A percentile compares a stretch with the other conserved stretches of the same genome.
Evolutionary conservation across 2,797 vertebrate genomes (phyloP).

Genomic region (Melanotaenia nigrans): DNA sequence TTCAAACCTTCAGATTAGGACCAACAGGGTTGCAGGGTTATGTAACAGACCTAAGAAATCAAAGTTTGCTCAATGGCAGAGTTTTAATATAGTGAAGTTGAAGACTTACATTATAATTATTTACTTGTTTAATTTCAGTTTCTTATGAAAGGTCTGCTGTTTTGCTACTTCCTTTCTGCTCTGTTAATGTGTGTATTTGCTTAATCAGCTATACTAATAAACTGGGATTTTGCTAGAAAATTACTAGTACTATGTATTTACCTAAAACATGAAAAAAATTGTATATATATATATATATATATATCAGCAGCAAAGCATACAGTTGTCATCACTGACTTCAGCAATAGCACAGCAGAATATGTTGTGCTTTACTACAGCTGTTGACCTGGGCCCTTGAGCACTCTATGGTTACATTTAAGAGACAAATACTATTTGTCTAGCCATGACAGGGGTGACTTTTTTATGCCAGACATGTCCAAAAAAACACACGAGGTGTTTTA

Average conservation of each 20-base stretch:
- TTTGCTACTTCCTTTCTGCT: background rate
- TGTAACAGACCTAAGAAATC: background rate
- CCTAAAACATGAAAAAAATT: background rate
- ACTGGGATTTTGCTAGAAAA: no score
- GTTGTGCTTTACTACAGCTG: background rate
- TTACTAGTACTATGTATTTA: background rate
- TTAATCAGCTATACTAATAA: no score
- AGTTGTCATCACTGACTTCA: background rate
- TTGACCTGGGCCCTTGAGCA: background rate
- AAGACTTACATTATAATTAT: background rate
- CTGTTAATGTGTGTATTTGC: no score
- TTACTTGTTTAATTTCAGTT: background rate
- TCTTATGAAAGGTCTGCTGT: background rate
- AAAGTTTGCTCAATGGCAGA: background rate
- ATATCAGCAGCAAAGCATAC: background rate
- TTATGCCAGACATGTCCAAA: constrained; percentile 1
- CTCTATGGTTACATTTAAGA: background rate
- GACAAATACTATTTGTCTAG: constrained; percentile 18
- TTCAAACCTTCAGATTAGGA: background rate
- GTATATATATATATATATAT: no score
- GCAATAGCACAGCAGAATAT: background rate
- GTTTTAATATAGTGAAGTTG: background rate
- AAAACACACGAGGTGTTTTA: constrained; percentile 25
- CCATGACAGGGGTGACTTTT: background rate
- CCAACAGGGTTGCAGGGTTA: background rate